Evolutionary conservation across 1,140 invertebrate genomes (phyloP).

Genomic region (Formica selysi): DNA sequence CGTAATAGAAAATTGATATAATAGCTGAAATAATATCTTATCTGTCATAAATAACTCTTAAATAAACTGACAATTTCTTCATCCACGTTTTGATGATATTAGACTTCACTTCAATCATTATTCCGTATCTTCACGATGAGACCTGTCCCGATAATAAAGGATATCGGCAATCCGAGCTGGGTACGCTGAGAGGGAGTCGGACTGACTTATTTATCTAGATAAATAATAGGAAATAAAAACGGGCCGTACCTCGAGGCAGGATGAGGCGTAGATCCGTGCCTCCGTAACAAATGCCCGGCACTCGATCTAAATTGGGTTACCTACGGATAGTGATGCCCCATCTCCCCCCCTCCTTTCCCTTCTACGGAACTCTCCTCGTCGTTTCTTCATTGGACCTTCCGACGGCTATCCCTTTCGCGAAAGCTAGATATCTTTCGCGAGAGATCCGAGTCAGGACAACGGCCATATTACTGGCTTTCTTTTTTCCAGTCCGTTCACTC

Average conservation of each 20-base stretch:
- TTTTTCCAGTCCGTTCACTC: slow-evolving; percentile 68
- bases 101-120: slow-evolving; percentile 56
- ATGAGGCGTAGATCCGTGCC: slow-evolving; percentile 76
- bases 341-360: slow-evolving; percentile 63
- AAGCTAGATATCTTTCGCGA: slow-evolving; percentile 77
- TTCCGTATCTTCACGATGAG: slow-evolving; percentile 53
- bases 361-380: slow-evolving; percentile 56
- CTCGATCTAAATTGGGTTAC: slow-evolving; percentile 87
- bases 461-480: slow-evolving; percentile 82
- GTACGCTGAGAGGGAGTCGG: slow-evolving; percentile 9
- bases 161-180: slow-evolving; percentile 10
- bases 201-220: slow-evolving; percentile 85
- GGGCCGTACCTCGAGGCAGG: slow-evolving; percentile 65
- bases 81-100: not conserved
- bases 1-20: not conserved
- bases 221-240: slow-evolving; percentile 86
- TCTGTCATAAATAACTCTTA: slow-evolving; percentile 2
- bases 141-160: slow-evolving; percentile 64
- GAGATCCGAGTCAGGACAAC: slow-evolving; percentile 81
- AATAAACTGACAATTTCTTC: not conserved
- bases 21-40: slow-evolving; percentile 9
- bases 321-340: slow-evolving; percentile 71
- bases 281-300: slow-evolving; percentile 84
- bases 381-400: slow-evolving; percentile 60
- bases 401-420: slow-evolving; percentile 67